Conservation (phyloP, 2,888 invertebrate species). For the Pherbina coryleti region DNA sequence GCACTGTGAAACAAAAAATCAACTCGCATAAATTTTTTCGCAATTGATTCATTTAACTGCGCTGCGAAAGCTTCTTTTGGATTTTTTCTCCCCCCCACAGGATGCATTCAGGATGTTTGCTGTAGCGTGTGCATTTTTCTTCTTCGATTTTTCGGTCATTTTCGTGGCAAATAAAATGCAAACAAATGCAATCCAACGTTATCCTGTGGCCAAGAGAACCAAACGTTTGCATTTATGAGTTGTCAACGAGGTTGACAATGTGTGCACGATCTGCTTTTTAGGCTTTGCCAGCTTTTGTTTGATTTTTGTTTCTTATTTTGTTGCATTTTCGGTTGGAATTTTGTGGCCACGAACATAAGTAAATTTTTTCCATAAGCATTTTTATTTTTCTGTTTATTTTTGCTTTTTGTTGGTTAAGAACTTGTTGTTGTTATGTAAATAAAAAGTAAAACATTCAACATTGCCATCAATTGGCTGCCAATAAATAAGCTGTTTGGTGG, state of each 20-base stretch:
- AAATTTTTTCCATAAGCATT: not conserved
- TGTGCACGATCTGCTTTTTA: constrained; percentile 5
- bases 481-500: not conserved
- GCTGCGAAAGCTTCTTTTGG: not conserved
- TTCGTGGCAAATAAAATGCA: constrained; percentile 53
- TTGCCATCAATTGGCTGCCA: not conserved
- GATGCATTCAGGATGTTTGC: constrained; percentile 16
- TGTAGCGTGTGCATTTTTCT: constrained; percentile 37
- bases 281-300: constrained; percentile 15
- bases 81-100: not conserved
- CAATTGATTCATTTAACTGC: not conserved
- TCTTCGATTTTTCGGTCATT: constrained; percentile 56
- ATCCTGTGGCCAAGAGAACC: constrained; percentile 3
- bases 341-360: constrained; percentile 36
- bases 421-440: not conserved
- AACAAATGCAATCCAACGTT: constrained; percentile 42
- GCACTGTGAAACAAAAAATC: not conserved
- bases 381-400: constrained; percentile 31
- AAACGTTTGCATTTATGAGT: constrained; percentile 23
- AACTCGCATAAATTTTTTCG: not conserved
- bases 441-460: not conserved
- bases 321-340: constrained; percentile 25
- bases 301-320: not conserved
- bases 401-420: not conserved
- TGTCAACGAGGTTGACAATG: constrained; percentile 11